These are phyloP conservation scores for Tragelaphus strepsiceros DNA, from an alignment of 2,113 vertebrate genomes.

Conservation along the genomic window DNA sequence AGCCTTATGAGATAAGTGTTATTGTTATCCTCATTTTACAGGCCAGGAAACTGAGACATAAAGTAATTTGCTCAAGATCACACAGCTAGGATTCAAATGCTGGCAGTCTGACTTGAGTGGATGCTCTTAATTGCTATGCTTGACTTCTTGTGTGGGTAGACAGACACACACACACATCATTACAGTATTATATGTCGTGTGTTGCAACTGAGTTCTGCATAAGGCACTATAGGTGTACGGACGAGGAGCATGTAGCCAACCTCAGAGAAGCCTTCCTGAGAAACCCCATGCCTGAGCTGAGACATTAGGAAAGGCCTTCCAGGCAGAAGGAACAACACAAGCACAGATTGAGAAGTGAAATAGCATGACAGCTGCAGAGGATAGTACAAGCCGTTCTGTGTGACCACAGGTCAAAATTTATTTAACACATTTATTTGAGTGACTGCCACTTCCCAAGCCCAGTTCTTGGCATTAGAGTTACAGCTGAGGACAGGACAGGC, in stretches of 20 bases:
- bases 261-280: background rate
- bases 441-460: background rate
- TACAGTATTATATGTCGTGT: background rate
- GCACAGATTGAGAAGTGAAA: background rate
- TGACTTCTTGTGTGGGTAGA: background rate
- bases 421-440: background rate
- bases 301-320: background rate
- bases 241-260: background rate
- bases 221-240: background rate
- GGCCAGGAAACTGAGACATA: background rate
- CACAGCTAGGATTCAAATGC: background rate
- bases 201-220: background rate
- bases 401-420: background rate
- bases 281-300: background rate
- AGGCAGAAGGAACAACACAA: background rate
- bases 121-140: background rate
- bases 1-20: background rate
- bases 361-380: background rate
- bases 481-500: background rate
- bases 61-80: background rate
- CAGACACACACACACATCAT: background rate
- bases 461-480: background rate
- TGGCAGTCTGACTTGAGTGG: background rate
- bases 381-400: background rate
- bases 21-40: background rate